Evolutionary conservation across 1,140 invertebrate genomes (phyloP).

Genomic region (Drosophila grimshawi): DNA sequence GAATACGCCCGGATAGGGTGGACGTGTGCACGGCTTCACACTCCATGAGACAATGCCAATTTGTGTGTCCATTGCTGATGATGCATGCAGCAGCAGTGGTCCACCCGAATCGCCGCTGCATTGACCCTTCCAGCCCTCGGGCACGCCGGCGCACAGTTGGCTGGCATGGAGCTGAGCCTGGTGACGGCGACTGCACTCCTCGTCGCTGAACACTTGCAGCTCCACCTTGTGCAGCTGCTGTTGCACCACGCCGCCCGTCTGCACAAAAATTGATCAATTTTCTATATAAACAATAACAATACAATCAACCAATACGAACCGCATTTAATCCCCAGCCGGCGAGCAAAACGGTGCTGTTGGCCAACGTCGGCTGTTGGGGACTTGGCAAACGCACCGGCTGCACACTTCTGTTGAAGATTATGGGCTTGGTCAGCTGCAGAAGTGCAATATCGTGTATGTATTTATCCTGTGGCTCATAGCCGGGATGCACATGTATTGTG

Average conservation of each 20-base stretch:
- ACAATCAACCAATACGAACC: conserved; percentile 27
- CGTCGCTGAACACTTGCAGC: conserved; percentile 74
- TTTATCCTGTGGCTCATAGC: conserved; percentile 65
- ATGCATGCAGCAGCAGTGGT: conserved; percentile 67
- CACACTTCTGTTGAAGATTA: conserved; percentile 39
- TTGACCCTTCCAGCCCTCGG: conserved; percentile 84
- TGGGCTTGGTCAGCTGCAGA: conserved; percentile 46
- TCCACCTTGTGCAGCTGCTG: conserved; percentile 77
- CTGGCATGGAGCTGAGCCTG: conserved; percentile 59
- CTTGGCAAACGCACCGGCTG: conserved; percentile 62
- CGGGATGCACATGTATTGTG: conserved; percentile 68
- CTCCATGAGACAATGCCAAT: conserved; percentile 85
- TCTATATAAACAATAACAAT: fast-evolving
- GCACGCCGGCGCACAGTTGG: conserved; percentile 83
- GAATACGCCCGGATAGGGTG: conserved; percentile 85
- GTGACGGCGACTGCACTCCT: conserved; percentile 75
- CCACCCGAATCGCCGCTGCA: conserved; percentile 85
- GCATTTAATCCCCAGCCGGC: conserved; percentile 80
- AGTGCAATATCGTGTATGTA: conserved; percentile 73
- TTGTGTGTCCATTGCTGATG: conserved; percentile 63
- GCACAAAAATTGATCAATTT: conserved; percentile 9
- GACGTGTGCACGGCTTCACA: conserved; percentile 83
- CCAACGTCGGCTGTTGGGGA: conserved; percentile 39
- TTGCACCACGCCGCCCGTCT: conserved; percentile 81
- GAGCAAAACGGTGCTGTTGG: conserved; percentile 48